Conservation (phyloP, 2,113 vertebrate genomes). For the Spheniscus mendiculus region DNA sequence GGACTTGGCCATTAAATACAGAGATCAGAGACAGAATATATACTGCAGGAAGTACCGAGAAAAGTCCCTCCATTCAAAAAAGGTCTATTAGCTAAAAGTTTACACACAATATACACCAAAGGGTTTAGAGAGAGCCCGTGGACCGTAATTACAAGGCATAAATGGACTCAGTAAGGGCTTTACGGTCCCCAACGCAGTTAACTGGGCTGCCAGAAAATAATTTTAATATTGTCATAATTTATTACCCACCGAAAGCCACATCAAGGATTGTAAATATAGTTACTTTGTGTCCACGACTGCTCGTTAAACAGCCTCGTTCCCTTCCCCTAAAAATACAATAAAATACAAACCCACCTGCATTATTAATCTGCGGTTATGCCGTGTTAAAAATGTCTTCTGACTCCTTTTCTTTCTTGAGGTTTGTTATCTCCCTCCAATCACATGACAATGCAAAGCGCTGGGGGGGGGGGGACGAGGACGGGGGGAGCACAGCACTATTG, state of each 20-base stretch:
- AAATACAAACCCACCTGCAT: constrained; percentile 72
- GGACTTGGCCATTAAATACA: constrained; percentile 75
- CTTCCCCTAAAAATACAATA: constrained; percentile 49
- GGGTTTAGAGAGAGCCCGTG: constrained; percentile 57
- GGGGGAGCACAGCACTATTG: background rate
- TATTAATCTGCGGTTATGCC: constrained; percentile 70
- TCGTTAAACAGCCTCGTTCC: constrained; percentile 62
- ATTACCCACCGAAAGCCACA: constrained; percentile 69
- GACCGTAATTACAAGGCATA: constrained; percentile 62
- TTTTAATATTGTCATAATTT: constrained; percentile 75
- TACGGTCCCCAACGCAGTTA: constrained; percentile 59
- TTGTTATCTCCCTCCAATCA: constrained; percentile 51
- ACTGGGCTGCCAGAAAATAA: constrained; percentile 70
- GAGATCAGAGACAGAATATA: constrained; percentile 74
- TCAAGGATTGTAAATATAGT: constrained; percentile 71
- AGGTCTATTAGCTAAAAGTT: constrained; percentile 64
- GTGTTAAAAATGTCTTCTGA: constrained; percentile 58
- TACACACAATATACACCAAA: constrained; percentile 59
- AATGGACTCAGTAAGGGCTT: constrained; percentile 63
- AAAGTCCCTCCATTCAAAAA: constrained; percentile 67
- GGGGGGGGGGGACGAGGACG: background rate
- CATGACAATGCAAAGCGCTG: constrained; percentile 29
- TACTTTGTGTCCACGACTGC: constrained; percentile 49
- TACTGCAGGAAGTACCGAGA: constrained; percentile 70
- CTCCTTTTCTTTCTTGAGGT: constrained; percentile 60